These are phyloP conservation scores for Calyptommatus sinebrachiatus DNA, from an alignment of 2,113 vertebrate genomes.

Conservation along the genomic window DNA sequence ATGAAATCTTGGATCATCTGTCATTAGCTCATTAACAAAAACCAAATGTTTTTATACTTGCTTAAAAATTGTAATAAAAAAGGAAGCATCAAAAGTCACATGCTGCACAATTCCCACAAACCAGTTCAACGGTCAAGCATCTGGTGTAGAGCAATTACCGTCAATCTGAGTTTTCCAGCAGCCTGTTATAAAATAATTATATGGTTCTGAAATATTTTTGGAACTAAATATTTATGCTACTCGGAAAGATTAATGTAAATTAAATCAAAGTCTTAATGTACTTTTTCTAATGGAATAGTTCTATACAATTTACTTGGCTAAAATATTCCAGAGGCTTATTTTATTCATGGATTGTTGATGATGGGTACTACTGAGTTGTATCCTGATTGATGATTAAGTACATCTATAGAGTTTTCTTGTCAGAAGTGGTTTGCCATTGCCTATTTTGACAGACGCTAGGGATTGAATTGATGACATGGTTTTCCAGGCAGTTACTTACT, in stretches of 20 bases:
- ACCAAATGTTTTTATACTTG: background rate
- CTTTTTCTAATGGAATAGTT: background rate
- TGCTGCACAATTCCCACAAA: constrained; percentile 15
- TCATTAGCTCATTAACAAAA: constrained; percentile 19
- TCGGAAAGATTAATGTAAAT: background rate
- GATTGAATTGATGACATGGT: too few species aligned
- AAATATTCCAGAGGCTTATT: background rate
- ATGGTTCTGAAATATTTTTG: constrained; percentile 35
- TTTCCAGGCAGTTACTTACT: background rate
- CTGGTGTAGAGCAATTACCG: constrained; percentile 46
- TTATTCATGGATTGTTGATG: background rate
- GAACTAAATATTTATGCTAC: constrained; percentile 28
- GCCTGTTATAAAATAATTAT: constrained; percentile 62
- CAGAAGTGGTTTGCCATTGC: too few species aligned
- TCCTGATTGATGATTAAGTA: too few species aligned
- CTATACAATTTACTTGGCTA: background rate
- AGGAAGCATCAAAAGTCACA: constrained; percentile 20
- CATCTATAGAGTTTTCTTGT: too few species aligned
- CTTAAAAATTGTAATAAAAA: constrained; percentile 28
- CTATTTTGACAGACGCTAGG: too few species aligned
- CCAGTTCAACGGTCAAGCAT: constrained; percentile 4
- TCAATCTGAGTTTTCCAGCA: constrained; percentile 59
- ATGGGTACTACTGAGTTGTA: too few species aligned
- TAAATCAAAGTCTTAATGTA: background rate
- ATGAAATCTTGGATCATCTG: background rate